Evolutionary conservation across 2,797 vertebrate genomes (phyloP), one percentile per base, ranked within the genome.

Genomic region (Thamnophis elegans): DNA sequence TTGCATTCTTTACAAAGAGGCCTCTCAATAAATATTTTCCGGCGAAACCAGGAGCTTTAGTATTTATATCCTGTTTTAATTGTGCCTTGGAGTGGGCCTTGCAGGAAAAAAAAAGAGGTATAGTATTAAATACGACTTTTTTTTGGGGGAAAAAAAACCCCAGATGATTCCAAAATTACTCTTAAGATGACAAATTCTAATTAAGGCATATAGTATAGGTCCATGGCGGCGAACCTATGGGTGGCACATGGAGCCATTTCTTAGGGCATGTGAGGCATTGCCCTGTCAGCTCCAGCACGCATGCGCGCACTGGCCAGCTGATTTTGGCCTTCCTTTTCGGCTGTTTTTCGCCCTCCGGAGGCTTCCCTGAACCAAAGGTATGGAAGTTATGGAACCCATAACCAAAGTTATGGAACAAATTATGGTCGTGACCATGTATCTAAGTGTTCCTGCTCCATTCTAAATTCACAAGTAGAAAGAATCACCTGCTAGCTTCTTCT

Each of bases 81-180:
- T 25, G 59, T 86, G 28, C 8, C 68, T 89, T 73, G 82, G 1
- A 14, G 56, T 13, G 36, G 78, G 85, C n/a, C 26, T 88, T 28
- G 55, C 20, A 47, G 54, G n/a, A 91, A 22, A 90, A 22, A 90
- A 58, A 32, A 68, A 60, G 60, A 89, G 92, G 62, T 12, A 58
- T 58, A 58, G 56, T 20, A 51, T 85, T 25, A 62, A 0, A 0
- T 25, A 73, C 0, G 26, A 62, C 26, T 28, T 62, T 12, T 56
- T 56, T 55, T 4, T 7, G 47, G 47, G 32, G 32, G 2, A 55
- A 5, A 58, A 58, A 58, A 20, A 1, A 56, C 55, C 18, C 16
- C 89, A 55, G 82, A 62, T 86, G 47, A 58, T 60, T 92, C 73
- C 1, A 4, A 92, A 93, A 91, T 89, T 85, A 91, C 32, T 93